Evolutionary conservation across 2,113 vertebrate genomes (phyloP).

Genomic region (Triplophysa dalaica): DNA sequence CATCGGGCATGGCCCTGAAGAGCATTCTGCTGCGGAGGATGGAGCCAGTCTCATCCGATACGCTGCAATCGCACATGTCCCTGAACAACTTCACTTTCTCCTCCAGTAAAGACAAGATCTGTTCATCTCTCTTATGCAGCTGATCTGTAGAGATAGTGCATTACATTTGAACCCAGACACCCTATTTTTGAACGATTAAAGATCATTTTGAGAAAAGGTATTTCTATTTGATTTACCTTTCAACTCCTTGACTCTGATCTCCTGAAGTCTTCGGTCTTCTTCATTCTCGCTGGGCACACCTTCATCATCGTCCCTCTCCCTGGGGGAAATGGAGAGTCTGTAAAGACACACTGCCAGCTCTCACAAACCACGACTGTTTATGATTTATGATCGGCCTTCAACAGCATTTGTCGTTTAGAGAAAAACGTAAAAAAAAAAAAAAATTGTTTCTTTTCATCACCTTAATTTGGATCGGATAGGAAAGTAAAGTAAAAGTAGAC

Average conservation of each 20-base stretch:
- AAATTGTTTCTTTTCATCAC: too few relatives aligned
- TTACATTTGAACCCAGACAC: background rate
- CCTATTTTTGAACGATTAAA: too few relatives aligned
- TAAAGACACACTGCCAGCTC: slow-evolving; percentile 31
- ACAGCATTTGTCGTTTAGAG: too few relatives aligned
- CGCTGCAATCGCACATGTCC: slow-evolving; percentile 76
- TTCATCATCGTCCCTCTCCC: slow-evolving; percentile 91
- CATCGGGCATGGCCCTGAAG: slow-evolving; percentile 83
- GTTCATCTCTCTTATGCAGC: slow-evolving; percentile 85
- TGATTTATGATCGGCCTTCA: background rate
- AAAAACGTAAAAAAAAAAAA: too few relatives aligned
- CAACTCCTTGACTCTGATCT: slow-evolving; percentile 81
- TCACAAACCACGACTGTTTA: background rate
- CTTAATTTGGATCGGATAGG: too few relatives aligned
- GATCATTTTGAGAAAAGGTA: too few relatives aligned
- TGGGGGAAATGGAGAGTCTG: slow-evolving; percentile 57
- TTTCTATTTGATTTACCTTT: slow-evolving; percentile 72
- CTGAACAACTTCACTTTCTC: slow-evolving; percentile 87
- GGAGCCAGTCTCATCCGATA: slow-evolving; percentile 70
- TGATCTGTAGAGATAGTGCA: slow-evolving; percentile 73
- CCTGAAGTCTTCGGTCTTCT: slow-evolving; percentile 82
- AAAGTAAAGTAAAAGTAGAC: too few relatives aligned
- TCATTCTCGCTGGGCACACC: slow-evolving; percentile 89
- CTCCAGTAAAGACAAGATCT: slow-evolving; percentile 83
- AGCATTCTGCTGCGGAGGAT: slow-evolving; percentile 67